A percentile compares a stretch with the other conserved stretches of the same genome.
phyloP scores from a whole-genome alignment of 2,113 vertebrate genomes.

The Etia nguti region DNA sequence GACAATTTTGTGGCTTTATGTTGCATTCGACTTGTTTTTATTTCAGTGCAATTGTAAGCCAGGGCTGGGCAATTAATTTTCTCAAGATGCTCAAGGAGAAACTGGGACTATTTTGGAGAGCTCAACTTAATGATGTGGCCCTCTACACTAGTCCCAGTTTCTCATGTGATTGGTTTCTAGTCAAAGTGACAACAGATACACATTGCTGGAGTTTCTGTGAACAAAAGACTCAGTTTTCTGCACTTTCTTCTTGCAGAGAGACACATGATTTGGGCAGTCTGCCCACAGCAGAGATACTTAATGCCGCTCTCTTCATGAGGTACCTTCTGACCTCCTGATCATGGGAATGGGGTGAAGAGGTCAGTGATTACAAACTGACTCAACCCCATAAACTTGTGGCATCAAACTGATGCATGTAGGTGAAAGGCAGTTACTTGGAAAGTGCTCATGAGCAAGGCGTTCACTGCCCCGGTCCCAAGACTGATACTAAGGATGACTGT shows the following conservation, averaged over 20 bases:
- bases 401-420: background rate
- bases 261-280: background rate
- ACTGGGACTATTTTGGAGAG: background rate
- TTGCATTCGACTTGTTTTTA: background rate
- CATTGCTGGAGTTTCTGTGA: background rate
- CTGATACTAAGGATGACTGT: background rate
- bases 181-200: background rate
- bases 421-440: background rate
- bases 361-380: background rate
- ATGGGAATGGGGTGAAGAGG: background rate
- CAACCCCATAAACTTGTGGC: background rate
- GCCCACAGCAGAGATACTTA: background rate
- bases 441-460: background rate
- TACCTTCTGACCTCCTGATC: background rate
- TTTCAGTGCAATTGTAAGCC: background rate
- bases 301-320: background rate
- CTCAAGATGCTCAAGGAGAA: background rate
- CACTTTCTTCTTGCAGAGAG: background rate
- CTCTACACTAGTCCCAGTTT: background rate
- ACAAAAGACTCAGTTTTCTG: slow-evolving; percentile 21
- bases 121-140: background rate
- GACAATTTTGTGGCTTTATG: background rate
- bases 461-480: rapidly evolving
- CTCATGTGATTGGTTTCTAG: background rate
- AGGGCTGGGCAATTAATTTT: background rate